Evolutionary conservation across 2,113 vertebrate genomes (phyloP).

Genomic region (Xenus cinereus): DNA sequence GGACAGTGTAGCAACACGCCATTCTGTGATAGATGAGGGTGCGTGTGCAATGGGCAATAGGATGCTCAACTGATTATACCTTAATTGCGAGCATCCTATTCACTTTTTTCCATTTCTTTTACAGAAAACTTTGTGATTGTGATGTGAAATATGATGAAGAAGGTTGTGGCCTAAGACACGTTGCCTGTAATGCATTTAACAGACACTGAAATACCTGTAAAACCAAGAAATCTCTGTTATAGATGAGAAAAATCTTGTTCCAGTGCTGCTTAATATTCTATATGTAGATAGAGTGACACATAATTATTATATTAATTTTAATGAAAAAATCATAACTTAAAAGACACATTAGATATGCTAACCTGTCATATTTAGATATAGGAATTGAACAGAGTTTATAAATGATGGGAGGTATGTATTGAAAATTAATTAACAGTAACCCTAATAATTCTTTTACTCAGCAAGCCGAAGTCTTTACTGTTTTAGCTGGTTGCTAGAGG

Average conservation of each 20-base stretch:
- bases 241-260: neutral
- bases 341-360: conserved; percentile 16
- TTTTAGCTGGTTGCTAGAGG: neutral
- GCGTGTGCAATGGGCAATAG: rapidly evolving
- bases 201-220: neutral
- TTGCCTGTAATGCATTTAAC: neutral
- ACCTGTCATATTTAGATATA: neutral
- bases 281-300: neutral
- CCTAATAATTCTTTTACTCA: neutral
- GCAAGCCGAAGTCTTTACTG: neutral
- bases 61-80: neutral
- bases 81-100: neutral
- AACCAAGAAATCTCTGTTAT: neutral
- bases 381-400: conserved; percentile 9
- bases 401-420: conserved; percentile 2
- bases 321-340: conserved; percentile 40
- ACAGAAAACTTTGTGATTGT: neutral
- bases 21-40: neutral
- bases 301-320: conserved; percentile 45
- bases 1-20: neutral
- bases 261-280: neutral
- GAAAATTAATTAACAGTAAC: neutral
- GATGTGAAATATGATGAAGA: neutral
- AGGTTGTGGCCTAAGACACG: neutral
- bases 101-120: neutral